Evolutionary conservation across 2,113 vertebrate species (phyloP), one percentile per base, ranked within the genome.

Genomic region (Mormyrus lacerda): DNA sequence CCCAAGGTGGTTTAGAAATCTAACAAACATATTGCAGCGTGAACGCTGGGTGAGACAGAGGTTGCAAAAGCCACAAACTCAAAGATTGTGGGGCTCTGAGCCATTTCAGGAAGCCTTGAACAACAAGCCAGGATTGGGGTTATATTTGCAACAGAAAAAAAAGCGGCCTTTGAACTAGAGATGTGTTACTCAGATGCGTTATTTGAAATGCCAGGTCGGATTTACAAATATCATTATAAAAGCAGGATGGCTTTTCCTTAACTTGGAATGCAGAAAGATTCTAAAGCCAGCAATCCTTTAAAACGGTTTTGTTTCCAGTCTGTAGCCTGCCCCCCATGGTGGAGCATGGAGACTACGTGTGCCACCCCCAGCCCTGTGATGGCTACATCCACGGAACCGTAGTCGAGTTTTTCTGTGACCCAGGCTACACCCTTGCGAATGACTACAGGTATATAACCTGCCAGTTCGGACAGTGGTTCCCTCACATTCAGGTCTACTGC

Each of bases 361-460:
- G 97, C 94, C 97, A 97, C 91, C 97, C 97, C 0, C 94, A 96
- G 91, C 97, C 97, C n/a, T 97, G 97, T 0, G 96, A 97, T 90
- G 95, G 89, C 42, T 97, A 97, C 93, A 97, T 94, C 91, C 97
- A 97, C 0, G 96, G 96, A 2, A 97, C 97, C 0, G 97, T 97
- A 90, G 96, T 97, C 82, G 97, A 97, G 91, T 97, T 97, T 87
- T 97, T 96, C 94, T 97, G 97, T 76, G 95, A 97, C 44, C 95
- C 97, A 0, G 97, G 97, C 45, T 97, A 97, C 94, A 95, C 95
- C 91, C 95, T 97, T 91, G 95, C 95, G 91, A 97, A 96, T 0
- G 97, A 97, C 90, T 97, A 97, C 94, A 97, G 96, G 90, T 97
- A 97, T 91, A 97, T 97, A 92, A 97, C 97, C 84, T 97, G 97